Conservation (phyloP, 2,797 vertebrate genomes). For the Schizothorax lantsangensis region DNA sequence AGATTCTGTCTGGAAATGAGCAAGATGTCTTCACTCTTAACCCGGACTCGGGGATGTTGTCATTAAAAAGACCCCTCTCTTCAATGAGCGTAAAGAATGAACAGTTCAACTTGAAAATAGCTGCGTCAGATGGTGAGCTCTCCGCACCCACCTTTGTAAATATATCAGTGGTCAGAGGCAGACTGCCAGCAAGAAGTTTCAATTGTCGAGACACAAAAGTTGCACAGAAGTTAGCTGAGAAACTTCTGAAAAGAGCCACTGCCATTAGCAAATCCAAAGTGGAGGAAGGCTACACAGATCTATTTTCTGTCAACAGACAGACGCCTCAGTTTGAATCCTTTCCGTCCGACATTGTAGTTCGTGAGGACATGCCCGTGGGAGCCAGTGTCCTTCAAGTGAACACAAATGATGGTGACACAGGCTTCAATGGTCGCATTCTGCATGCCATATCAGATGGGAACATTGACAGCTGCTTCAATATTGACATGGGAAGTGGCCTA, state of each 20-base stretch:
- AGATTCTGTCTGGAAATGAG: constrained; percentile 90
- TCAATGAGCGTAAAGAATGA: constrained; percentile 80
- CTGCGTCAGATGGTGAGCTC: constrained; percentile 91
- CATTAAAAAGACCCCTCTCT: constrained; percentile 84
- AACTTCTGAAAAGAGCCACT: constrained; percentile 87
- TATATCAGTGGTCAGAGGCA: constrained; percentile 85
- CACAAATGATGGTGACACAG: constrained; percentile 86
- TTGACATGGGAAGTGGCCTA: constrained; percentile 89
- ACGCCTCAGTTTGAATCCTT: constrained; percentile 88
- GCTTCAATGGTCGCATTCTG: constrained; percentile 90
- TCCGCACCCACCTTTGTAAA: constrained; percentile 90
- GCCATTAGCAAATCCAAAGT: constrained; percentile 78
- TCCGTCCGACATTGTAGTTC: constrained; percentile 83
- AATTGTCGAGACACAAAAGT: constrained; percentile 92
- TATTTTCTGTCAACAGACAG: constrained; percentile 87
- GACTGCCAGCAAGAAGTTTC: constrained; percentile 80
- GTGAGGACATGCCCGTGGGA: constrained; percentile 83
- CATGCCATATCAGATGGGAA: constrained; percentile 92
- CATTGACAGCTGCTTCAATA: constrained; percentile 87
- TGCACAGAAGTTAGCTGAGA: constrained; percentile 91
- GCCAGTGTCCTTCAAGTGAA: constrained; percentile 83
- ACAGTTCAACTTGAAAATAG: constrained; percentile 88
- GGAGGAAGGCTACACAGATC: constrained; percentile 83
- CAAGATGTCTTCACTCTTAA: constrained; percentile 88
- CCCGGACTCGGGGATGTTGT: constrained; percentile 89